These are phyloP conservation scores for Andrena praecox DNA, from an alignment of 2,888 invertebrate species.

Conservation along the genomic window DNA sequence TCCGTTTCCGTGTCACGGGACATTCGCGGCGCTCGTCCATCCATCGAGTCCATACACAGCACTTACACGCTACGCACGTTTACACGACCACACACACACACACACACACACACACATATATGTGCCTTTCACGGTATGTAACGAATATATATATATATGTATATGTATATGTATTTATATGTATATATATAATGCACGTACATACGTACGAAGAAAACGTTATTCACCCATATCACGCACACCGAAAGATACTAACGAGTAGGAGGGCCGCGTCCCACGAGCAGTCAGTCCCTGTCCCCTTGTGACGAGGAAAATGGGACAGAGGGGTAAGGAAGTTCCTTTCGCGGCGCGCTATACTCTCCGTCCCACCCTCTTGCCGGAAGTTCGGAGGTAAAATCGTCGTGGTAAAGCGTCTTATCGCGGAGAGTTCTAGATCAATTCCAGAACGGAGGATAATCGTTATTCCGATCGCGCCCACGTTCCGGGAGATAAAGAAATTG, in stretches of 20 bases:
- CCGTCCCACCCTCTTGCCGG: background rate
- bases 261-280: constrained; percentile 21
- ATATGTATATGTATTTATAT: constrained; percentile 44
- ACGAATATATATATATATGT: constrained; percentile 52
- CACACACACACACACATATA: constrained; percentile 9
- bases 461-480: constrained; percentile 32
- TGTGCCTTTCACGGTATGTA: constrained; percentile 38
- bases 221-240: constrained; percentile 51
- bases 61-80: constrained; percentile 34
- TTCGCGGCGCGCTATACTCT: constrained; percentile 14
- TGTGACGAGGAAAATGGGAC: background rate
- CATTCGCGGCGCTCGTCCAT: constrained; percentile 36
- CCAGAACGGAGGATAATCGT: constrained; percentile 48
- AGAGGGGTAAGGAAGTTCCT: background rate
- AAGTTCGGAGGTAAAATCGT: constrained; percentile 16
- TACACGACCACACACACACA: constrained; percentile 23
- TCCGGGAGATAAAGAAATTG: constrained; percentile 28
- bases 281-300: constrained; percentile 11
- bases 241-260: constrained; percentile 47
- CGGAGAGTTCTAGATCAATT: constrained; percentile 56
- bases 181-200: constrained; percentile 58
- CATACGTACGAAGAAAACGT: constrained; percentile 67
- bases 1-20: constrained; percentile 1
- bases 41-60: constrained; percentile 31
- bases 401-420: constrained; percentile 46